These are phyloP conservation scores for Physella acuta DNA, from an alignment of 1,140 invertebrate genomes.

Conservation along the genomic window DNA sequence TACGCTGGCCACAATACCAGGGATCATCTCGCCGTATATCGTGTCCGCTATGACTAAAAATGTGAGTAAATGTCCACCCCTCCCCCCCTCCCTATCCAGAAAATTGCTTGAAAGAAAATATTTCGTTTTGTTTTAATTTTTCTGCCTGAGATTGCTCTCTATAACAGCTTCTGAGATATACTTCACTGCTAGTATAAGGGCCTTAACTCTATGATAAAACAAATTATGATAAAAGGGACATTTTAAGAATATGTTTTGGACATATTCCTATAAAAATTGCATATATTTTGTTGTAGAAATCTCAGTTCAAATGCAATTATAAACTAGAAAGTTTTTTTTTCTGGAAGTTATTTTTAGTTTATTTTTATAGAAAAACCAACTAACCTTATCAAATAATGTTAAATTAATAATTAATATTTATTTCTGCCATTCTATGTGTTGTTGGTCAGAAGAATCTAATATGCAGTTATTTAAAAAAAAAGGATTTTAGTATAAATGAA, in stretches of 20 bases:
- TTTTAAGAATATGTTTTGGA: no score
- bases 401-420: not conserved
- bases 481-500: no score
- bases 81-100: no score
- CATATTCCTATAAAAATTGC: no score
- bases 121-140: no score
- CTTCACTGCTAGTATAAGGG: no score
- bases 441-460: not conserved
- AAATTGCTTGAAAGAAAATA: no score
- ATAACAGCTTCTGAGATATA: no score
- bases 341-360: not conserved
- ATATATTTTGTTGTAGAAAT: no score
- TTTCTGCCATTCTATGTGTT: not conserved
- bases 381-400: not conserved
- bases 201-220: no score
- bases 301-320: not conserved
- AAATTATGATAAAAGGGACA: no score
- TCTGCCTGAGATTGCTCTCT: no score
- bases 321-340: not conserved
- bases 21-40: conserved; percentile 79
- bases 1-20: conserved; percentile 81
- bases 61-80: conserved; percentile 45
- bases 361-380: not conserved
- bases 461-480: not conserved
- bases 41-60: conserved; percentile 73